Evolutionary conservation across 2,888 invertebrate species (phyloP).

Genomic region (Brachylomia viminalis): DNA sequence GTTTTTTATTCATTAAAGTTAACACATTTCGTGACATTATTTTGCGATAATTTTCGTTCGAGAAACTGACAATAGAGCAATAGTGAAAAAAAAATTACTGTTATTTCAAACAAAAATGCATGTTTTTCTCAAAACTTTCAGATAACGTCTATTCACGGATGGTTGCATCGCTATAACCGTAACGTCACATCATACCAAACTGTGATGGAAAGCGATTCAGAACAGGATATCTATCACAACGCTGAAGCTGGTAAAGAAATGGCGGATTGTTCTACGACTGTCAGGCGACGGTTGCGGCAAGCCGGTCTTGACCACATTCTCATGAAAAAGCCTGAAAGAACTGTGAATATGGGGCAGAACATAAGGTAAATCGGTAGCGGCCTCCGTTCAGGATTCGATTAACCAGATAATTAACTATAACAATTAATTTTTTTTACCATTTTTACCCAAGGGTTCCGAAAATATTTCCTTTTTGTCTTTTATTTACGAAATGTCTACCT

Average conservation of each 20-base stretch:
- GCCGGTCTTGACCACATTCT: slow-evolving; percentile 14
- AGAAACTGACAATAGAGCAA: not conserved
- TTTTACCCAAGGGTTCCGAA: too few species aligned
- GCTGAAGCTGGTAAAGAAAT: not conserved
- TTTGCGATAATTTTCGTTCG: too few species aligned
- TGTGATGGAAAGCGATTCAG: not conserved
- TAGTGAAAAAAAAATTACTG: not conserved
- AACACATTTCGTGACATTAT: too few species aligned
- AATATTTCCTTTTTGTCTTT: too few species aligned
- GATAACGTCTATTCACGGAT: not conserved
- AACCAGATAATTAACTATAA: too few species aligned
- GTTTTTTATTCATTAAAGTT: too few species aligned
- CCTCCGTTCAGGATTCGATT: too few species aligned
- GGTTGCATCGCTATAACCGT: not conserved
- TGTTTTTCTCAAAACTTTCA: not conserved
- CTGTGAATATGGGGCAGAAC: too few species aligned
- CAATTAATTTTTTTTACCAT: too few species aligned
- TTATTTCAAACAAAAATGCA: not conserved
- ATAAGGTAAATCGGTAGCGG: not conserved
- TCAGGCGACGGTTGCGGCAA: not conserved
- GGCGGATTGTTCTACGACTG: not conserved
- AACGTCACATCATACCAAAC: not conserved
- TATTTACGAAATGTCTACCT: too few species aligned
- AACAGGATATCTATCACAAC: not conserved
- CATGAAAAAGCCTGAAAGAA: not conserved